phyloP scores from a whole-genome alignment of 2,113 vertebrate species.

The Odobenus rosmarus region DNA sequence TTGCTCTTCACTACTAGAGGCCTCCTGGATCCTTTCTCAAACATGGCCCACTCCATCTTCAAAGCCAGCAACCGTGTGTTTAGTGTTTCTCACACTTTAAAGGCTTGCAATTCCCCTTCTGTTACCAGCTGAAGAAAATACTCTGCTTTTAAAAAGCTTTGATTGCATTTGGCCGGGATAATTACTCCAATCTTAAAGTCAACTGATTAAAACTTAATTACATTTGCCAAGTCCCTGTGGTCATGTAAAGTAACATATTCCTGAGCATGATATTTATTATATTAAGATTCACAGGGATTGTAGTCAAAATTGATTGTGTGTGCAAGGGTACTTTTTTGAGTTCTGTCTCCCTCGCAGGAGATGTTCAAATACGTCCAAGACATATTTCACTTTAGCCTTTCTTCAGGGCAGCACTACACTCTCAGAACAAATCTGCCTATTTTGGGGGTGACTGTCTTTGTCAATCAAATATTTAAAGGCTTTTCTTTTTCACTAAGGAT shows the following conservation, averaged over 20 bases:
- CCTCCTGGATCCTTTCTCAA: not conserved
- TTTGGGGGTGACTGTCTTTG: not conserved
- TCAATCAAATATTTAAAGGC: not conserved
- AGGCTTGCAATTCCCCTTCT: not conserved
- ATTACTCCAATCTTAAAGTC: not conserved
- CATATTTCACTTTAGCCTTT: not conserved
- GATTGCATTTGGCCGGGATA: not conserved
- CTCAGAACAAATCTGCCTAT: not conserved
- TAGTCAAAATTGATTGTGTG: not conserved
- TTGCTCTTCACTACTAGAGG: rapidly evolving
- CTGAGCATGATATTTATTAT: not conserved
- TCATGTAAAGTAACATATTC: not conserved
- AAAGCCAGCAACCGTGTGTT: not conserved
- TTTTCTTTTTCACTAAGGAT: not conserved
- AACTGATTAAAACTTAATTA: constrained; percentile 1
- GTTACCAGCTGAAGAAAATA: not conserved
- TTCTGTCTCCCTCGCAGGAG: not conserved
- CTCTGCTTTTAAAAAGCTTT: not conserved
- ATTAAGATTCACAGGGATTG: not conserved
- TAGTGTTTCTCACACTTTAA: not conserved
- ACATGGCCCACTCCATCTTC: not conserved
- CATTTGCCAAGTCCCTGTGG: not conserved
- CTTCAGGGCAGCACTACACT: not conserved
- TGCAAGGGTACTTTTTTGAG: not conserved
- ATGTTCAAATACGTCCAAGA: not conserved